Evolutionary conservation across 2,797 vertebrate genomes (phyloP).

Genomic region (Lithobates sylvaticus): DNA sequence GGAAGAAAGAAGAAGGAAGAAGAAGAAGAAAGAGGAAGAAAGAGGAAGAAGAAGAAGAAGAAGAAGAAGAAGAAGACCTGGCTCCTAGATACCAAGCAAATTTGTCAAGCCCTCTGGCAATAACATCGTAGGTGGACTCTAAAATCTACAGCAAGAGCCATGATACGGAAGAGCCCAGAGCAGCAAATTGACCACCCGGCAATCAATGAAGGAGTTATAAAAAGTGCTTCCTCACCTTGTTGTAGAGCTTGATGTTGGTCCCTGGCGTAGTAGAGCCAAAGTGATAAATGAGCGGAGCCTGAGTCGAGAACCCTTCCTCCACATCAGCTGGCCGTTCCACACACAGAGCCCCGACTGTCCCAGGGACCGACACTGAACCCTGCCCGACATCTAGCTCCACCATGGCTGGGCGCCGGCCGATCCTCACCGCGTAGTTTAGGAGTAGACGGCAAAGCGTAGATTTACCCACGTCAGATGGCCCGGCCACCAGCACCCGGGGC

Average conservation of each 20-base stretch:
- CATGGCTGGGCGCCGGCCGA: constrained; percentile 92
- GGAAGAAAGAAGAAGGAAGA: too few species aligned
- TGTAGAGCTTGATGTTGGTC: constrained; percentile 98
- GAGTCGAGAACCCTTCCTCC: constrained; percentile 96
- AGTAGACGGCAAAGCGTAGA: constrained; percentile 92
- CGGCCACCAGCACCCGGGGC: constrained; percentile 94
- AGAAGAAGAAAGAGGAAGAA: too few species aligned
- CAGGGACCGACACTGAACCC: constrained; percentile 93
- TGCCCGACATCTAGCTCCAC: constrained; percentile 98
- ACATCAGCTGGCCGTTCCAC: constrained; percentile 96
- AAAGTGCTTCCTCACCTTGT: constrained; percentile 83
- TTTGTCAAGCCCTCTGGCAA: too few species aligned
- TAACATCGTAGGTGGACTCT: too few species aligned
- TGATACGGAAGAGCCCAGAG: too few species aligned
- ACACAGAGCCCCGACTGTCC: constrained; percentile 94
- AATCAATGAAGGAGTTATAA: neutral
- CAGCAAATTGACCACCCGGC: too few species aligned
- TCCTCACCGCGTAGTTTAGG: constrained; percentile 91
- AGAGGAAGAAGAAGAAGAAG: too few species aligned
- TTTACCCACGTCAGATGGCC: constrained; percentile 96
- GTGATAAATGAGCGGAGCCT: constrained; percentile 96
- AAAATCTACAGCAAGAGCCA: too few species aligned
- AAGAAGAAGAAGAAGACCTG: too few species aligned
- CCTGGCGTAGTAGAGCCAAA: constrained; percentile 97
- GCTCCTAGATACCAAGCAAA: too few species aligned